These are phyloP conservation scores for Octopus bimaculoides DNA, from an alignment of 1,140 invertebrate genomes.

Conservation along the genomic window DNA sequence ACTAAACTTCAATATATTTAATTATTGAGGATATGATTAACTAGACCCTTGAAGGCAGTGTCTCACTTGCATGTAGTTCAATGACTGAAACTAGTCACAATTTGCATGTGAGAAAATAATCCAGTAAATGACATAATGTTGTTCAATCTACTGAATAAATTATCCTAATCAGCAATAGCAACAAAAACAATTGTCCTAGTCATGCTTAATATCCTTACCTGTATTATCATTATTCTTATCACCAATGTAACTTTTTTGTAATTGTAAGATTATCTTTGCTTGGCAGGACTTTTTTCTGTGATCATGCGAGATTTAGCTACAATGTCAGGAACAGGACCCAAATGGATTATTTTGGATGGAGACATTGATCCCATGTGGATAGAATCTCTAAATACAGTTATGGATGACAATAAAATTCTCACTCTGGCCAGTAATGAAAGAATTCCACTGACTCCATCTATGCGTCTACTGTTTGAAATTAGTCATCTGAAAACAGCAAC, in stretches of 20 bases:
- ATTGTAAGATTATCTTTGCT: background rate
- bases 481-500: conserved; percentile 88
- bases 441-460: conserved; percentile 83
- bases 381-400: conserved; percentile 78
- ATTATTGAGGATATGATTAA: no score
- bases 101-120: no score
- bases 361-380: conserved; percentile 99
- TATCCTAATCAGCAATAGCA: background rate
- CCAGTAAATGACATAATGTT: no score
- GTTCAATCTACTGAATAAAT: no score
- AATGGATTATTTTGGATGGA: conserved; percentile 92
- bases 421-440: conserved; percentile 92
- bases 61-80: no score
- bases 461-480: conserved; percentile 92
- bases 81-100: no score
- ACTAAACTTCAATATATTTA: no score
- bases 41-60: no score
- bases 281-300: conserved; percentile 76
- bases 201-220: no score
- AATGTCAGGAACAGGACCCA: conserved; percentile 78
- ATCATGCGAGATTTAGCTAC: conserved; percentile 91
- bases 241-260: no score
- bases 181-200: no score
- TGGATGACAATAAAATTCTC: conserved; percentile 66
- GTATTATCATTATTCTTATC: no score